Percentiles rank a stretch among this genome's conserved stretches.
Evolutionary conservation across 2,888 invertebrate genomes (phyloP).

Genomic region (Lacanobia wlatinum): DNA sequence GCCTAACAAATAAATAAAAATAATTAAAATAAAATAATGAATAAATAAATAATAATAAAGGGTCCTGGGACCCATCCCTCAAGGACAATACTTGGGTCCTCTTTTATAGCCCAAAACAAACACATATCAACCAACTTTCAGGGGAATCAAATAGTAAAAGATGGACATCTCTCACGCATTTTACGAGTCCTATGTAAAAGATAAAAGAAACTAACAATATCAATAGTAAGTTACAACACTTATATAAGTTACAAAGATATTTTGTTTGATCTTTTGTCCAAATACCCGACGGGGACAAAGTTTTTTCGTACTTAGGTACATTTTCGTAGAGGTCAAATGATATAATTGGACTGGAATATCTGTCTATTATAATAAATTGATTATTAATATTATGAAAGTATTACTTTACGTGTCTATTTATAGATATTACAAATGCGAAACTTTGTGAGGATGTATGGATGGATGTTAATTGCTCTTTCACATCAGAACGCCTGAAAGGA

Average conservation of each 20-base stretch:
- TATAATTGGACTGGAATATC: constrained; percentile 24
- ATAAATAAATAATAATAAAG: too few species aligned
- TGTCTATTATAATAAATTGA: constrained; percentile 16
- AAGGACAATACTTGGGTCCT: not conserved
- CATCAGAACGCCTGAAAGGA: too few species aligned
- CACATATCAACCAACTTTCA: constrained; percentile 15
- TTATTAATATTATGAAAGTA: too few species aligned
- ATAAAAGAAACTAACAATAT: constrained; percentile 51
- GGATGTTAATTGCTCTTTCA: too few species aligned
- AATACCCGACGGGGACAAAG: constrained; percentile 10
- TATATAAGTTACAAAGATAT: constrained; percentile 44
- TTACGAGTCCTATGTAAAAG: constrained; percentile 46
- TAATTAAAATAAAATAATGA: too few species aligned
- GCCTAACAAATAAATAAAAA: too few species aligned
- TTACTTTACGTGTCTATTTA: too few species aligned
- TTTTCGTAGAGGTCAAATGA: constrained; percentile 21
- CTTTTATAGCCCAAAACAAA: constrained; percentile 24
- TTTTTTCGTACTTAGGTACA: constrained; percentile 28
- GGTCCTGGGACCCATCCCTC: not conserved
- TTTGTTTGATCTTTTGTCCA: constrained; percentile 43
- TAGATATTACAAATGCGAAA: too few species aligned
- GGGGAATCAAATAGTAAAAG: constrained; percentile 29
- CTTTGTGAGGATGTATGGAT: too few species aligned
- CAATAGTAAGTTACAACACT: constrained; percentile 47
- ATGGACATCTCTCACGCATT: constrained; percentile 28